Evolutionary conservation across 2,797 vertebrate genomes (phyloP), one percentile per base, ranked within the genome.

Genomic region (Onychomys torridus): DNA sequence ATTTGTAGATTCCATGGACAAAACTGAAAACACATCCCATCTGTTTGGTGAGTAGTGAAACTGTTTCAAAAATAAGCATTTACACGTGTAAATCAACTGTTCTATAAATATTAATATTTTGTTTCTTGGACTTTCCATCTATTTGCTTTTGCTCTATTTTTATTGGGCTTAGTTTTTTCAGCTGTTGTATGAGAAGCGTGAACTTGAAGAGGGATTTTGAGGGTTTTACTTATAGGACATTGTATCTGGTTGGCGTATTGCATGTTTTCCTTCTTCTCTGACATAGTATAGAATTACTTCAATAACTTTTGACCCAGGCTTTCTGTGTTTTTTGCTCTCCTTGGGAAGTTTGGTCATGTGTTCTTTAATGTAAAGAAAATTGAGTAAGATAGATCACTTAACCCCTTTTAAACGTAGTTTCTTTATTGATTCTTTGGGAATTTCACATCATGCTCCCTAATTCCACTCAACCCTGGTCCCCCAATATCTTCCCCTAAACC

Each of bases 21-120:
- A 99, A 99, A 98, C 96, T 99, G 98, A 99, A 99, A 99, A 99
- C 99, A 49, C 99, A 99, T 95, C 99, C 99, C 23, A 99, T 99
- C 96, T 98, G 98, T 97, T 98, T 99, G 99, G 99, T 99, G 98
- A 99, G 99, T 98, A 98, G 43, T 97, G 92, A 94, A 93, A 92
- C 93, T 63, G 79, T 23, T 27, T 96, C 19, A 84, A 91, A 94
- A 96, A 81, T 96, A 75, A 94, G 37, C 84, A 76, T 88, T 55
- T 95, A 52, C 77, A 46, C 67, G 57, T 91, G 13, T 17, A 40
- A 73, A 17, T 85, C 55, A 76, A 43, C 16, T 92, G 69, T 5
- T 93, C 23, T 86, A 59, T 77, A 86, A 91, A 73, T 71, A 43
- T 67, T 89, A 89, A 61, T 88, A 65, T 90, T 92, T 87, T 96